Percentiles rank a stretch among this genome's conserved stretches.
These are phyloP conservation scores for Pyrrhosoma nymphula DNA, from an alignment of 2,888 invertebrate genomes.

Conservation along the genomic window DNA sequence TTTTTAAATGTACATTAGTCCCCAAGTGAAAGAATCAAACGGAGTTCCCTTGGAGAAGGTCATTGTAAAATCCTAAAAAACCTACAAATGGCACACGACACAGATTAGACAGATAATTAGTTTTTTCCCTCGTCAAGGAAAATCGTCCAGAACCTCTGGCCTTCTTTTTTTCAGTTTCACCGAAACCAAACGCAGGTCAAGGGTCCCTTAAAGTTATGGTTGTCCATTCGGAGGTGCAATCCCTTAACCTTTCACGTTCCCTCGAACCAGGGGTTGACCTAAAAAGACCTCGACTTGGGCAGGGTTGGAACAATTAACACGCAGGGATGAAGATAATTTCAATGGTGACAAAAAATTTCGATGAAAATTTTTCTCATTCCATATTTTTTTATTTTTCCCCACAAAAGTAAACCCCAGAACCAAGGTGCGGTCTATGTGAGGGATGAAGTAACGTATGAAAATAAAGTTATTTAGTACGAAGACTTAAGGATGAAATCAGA, in stretches of 20 bases:
- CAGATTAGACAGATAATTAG: not conserved
- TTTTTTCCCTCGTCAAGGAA: constrained; percentile 20
- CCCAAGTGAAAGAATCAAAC: not conserved
- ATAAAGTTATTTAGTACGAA: no score
- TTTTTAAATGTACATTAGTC: not conserved
- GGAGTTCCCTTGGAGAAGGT: not conserved
- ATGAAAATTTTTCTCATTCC: not conserved
- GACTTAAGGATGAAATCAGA: no score
- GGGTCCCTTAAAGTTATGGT: not conserved
- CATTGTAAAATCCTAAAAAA: not conserved
- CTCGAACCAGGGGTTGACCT: not conserved
- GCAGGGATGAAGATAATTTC: not conserved
- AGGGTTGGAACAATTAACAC: not conserved
- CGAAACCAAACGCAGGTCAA: not conserved
- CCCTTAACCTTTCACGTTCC: not conserved
- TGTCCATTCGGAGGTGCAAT: not conserved
- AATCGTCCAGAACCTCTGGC: not conserved
- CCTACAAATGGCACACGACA: not conserved
- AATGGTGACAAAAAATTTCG: not conserved
- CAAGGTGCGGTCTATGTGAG: no score
- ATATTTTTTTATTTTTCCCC: not conserved
- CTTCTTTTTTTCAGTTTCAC: not conserved
- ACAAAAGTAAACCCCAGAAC: not conserved
- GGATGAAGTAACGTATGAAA: no score
- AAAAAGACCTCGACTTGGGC: not conserved